A percentile compares a stretch with the other conserved stretches of the same genome.
These are phyloP conservation scores for Muntiacus reevesi DNA, from an alignment of 2,113 vertebrate genomes.

Conservation along the genomic window DNA sequence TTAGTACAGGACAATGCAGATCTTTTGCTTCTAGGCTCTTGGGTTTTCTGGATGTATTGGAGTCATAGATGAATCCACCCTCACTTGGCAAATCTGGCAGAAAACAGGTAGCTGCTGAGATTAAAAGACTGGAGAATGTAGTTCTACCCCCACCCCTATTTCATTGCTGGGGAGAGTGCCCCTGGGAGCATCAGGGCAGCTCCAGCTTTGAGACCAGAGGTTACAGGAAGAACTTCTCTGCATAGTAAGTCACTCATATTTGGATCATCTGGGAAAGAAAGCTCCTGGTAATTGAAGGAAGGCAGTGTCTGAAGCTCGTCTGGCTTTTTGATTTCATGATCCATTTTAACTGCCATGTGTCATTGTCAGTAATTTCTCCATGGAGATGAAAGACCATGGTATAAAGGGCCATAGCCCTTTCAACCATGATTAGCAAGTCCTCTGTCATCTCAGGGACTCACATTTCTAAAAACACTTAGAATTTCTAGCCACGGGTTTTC, in stretches of 20 bases:
- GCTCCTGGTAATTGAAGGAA: slow-evolving; percentile 21
- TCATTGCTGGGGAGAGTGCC: not conserved
- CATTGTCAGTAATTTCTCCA: slow-evolving; percentile 39
- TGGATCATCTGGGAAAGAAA: not conserved
- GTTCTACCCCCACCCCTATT: not conserved
- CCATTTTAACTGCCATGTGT: slow-evolving; percentile 20
- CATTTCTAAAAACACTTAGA: not conserved
- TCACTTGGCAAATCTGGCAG: not conserved
- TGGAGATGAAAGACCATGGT: slow-evolving; percentile 14
- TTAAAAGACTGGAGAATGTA: not conserved
- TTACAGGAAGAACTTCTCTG: not conserved
- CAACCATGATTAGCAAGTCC: slow-evolving; percentile 17
- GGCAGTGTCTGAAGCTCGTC: not conserved
- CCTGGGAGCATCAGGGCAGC: not conserved
- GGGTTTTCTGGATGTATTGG: not conserved
- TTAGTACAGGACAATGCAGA: not conserved
- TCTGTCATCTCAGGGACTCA: not conserved
- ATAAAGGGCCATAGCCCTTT: slow-evolving; percentile 25
- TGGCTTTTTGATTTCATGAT: slow-evolving; percentile 52
- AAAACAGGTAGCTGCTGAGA: not conserved
- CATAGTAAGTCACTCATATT: not conserved
- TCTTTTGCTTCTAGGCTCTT: not conserved
- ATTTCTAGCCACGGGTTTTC: not conserved
- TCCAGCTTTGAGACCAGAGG: not conserved
- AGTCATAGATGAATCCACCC: not conserved